Conservation (phyloP, 2,797 vertebrate genomes). For the Pseudochirops cupreus region DNA sequence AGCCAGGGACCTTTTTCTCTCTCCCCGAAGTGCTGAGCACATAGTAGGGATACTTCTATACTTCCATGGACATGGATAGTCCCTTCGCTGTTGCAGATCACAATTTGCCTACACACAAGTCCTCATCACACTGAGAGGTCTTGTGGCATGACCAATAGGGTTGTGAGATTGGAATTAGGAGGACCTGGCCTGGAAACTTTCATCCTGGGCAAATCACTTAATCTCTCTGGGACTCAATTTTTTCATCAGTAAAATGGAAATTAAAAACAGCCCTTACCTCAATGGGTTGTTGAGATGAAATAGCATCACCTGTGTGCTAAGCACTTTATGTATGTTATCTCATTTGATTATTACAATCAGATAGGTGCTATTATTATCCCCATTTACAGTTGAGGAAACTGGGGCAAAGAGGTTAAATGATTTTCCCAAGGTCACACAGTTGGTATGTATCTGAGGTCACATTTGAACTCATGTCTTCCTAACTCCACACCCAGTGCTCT, state of each 20-base stretch:
- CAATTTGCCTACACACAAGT: background rate
- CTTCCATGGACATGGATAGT: background rate
- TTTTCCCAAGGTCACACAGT: background rate
- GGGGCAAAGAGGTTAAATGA: background rate
- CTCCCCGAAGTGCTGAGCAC: background rate
- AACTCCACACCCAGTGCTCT: background rate
- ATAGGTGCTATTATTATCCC: background rate
- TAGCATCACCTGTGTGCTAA: background rate
- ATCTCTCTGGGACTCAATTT: background rate
- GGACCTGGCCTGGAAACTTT: too few species aligned
- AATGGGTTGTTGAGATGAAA: background rate
- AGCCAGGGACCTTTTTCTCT: background rate
- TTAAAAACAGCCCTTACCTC: background rate
- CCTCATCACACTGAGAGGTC: background rate
- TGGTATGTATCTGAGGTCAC: background rate
- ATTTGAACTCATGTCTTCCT: background rate
- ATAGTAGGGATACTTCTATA: background rate
- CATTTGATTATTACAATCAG: background rate
- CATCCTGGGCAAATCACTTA: background rate
- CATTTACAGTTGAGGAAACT: background rate
- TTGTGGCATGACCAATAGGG: background rate
- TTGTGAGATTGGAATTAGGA: background rate
- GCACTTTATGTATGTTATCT: background rate
- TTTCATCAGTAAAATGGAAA: background rate
- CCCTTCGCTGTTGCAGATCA: background rate